Evolutionary conservation across 2,113 vertebrate genomes (phyloP).

Genomic region (Sinocyclocheilus maitianheensis): DNA sequence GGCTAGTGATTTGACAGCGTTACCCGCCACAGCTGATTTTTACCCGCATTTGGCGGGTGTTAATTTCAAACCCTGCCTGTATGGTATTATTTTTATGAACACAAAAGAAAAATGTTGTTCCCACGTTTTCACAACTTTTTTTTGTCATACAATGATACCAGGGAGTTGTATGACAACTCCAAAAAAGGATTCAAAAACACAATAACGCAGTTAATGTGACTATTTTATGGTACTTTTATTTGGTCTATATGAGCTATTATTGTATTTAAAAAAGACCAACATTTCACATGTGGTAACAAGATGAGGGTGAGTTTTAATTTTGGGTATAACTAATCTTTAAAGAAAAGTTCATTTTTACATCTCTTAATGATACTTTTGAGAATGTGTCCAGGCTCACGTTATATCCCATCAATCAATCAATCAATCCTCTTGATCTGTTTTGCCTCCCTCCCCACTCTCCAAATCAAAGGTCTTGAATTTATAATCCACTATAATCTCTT

Average conservation of each 20-base stretch:
- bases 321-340: neutral
- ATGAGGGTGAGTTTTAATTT: neutral
- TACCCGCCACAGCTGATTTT: too few relatives aligned
- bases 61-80: too few relatives aligned
- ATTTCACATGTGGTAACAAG: neutral
- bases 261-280: neutral
- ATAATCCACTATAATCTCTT: constrained; percentile 56
- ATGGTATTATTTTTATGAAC: too few relatives aligned
- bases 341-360: neutral
- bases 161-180: neutral
- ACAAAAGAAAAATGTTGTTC: too few relatives aligned
- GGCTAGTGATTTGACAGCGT: too few relatives aligned
- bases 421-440: neutral
- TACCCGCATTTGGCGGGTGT: too few relatives aligned
- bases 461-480: constrained; percentile 47
- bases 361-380: neutral
- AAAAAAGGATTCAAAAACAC: neutral
- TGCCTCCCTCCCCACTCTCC: too few relatives aligned
- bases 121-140: neutral
- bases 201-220: too few relatives aligned
- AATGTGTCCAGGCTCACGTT: neutral
- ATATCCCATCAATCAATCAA: neutral
- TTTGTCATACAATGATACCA: neutral
- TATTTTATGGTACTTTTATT: neutral
- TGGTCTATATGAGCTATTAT: neutral